phyloP scores from a whole-genome alignment of 2,113 vertebrate genomes.

The Pseudopipra pipra region DNA sequence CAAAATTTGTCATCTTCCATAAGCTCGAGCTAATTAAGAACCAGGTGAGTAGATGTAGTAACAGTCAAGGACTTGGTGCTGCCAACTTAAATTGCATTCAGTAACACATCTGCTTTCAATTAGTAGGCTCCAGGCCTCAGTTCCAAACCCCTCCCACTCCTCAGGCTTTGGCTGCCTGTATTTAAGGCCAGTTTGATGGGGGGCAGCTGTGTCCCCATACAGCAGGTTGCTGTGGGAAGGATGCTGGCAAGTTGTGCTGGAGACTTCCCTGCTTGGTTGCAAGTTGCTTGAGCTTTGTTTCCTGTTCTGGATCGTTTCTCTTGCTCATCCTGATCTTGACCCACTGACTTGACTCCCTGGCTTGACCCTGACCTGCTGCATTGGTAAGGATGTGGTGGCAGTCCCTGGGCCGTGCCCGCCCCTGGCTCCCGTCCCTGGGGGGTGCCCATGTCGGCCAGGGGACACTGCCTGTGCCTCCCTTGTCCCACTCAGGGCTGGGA shows the following conservation, averaged over 20 bases:
- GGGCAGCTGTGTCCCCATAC: background rate
- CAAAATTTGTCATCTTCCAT: background rate
- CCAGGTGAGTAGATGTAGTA: background rate
- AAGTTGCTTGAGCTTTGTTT: background rate
- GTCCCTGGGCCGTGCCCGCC: background rate
- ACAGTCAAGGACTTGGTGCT: background rate
- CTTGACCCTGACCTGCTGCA: background rate
- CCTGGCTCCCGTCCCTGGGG: background rate
- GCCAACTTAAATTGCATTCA: background rate
- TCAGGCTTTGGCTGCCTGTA: background rate
- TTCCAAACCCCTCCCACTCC: background rate
- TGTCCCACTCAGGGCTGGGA: background rate
- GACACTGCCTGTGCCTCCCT: background rate
- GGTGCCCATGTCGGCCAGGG: background rate
- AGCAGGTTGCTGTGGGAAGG: background rate
- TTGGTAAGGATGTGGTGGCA: rapidly evolving
- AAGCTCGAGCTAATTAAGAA: background rate
- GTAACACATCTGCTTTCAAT: background rate
- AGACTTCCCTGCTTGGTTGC: background rate
- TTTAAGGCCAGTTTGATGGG: background rate
- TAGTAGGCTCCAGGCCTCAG: background rate
- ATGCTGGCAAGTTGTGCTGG: too few relatives aligned
- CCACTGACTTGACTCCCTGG: background rate
- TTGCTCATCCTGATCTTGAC: background rate
- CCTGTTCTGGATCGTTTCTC: background rate